A percentile compares a stretch with the other conserved stretches of the same genome.
Evolutionary conservation across 2,888 invertebrate species (phyloP).

Genomic region (Holacanthella duospinosa): DNA sequence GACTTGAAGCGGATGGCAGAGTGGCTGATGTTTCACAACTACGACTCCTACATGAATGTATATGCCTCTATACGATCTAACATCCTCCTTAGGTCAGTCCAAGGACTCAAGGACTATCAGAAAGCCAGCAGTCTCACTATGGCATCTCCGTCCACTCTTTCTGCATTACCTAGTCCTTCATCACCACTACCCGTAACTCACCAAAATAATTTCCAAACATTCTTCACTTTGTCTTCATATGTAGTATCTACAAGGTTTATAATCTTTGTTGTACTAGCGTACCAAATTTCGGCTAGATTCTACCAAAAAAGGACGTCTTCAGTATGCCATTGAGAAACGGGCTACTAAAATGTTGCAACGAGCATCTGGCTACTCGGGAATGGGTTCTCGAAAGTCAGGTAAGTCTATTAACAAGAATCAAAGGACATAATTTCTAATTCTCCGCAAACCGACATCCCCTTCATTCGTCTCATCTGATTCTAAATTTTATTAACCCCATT

Average conservation of each 20-base stretch:
- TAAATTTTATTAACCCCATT: too few species aligned
- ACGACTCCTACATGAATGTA: slow-evolving; percentile 62
- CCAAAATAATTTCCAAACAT: too few species aligned
- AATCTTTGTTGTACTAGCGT: slow-evolving; percentile 6
- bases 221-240: too few species aligned
- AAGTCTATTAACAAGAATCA: neutral
- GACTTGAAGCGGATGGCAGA: slow-evolving; percentile 67
- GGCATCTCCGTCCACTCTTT: slow-evolving; percentile 30
- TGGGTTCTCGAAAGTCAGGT: slow-evolving; percentile 30
- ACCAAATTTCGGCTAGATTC: slow-evolving; percentile 15
- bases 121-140: slow-evolving; percentile 43
- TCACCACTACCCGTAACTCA: slow-evolving; percentile 26
- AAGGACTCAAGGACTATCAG: slow-evolving; percentile 67
- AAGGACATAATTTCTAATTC: too few species aligned
- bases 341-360: slow-evolving; percentile 72
- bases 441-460: too few species aligned
- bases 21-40: slow-evolving; percentile 71
- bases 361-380: slow-evolving; percentile 62
- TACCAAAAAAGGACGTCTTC: slow-evolving; percentile 21
- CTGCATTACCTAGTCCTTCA: slow-evolving; percentile 28
- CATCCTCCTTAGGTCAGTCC: slow-evolving; percentile 62
- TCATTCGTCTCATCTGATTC: too few species aligned
- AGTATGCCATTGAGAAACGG: slow-evolving; percentile 52
- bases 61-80: slow-evolving; percentile 65
- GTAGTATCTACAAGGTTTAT: neutral